phyloP scores from a whole-genome alignment of 2,797 vertebrate species.

The Pangasius mekongensis region DNA sequence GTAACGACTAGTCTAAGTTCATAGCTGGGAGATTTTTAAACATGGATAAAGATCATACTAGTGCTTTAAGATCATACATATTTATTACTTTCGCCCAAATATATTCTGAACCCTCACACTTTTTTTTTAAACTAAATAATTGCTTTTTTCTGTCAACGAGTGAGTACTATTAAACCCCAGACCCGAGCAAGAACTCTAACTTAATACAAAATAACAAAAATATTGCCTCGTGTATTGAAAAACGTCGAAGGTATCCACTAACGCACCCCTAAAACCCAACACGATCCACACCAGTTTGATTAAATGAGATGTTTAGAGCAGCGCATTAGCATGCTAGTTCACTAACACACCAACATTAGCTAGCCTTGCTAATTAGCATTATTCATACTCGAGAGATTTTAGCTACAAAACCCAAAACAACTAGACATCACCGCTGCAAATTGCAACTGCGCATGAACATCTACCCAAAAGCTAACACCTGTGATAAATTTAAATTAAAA shows the following conservation, averaged over 20 bases:
- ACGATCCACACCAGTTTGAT: too few species aligned
- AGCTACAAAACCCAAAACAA: neutral
- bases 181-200: too few species aligned
- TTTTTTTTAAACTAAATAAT: too few species aligned
- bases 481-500: neutral
- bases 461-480: too few species aligned
- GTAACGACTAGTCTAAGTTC: neutral
- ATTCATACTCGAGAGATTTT: too few species aligned
- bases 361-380: neutral
- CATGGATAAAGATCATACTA: neutral
- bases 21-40: neutral
- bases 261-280: too few species aligned
- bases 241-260: too few species aligned
- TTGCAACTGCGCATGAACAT: too few species aligned
- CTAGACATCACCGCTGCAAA: neutral
- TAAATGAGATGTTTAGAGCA: neutral
- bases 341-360: neutral
- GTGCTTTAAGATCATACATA: neutral
- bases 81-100: neutral
- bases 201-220: neutral
- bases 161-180: too few species aligned
- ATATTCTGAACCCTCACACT: neutral
- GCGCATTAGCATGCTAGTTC: neutral
- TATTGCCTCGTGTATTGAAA: too few species aligned
- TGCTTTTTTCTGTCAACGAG: too few species aligned